These are phyloP conservation scores for Sorex araneus DNA, from an alignment of 2,113 vertebrate genomes.

Conservation along the genomic window DNA sequence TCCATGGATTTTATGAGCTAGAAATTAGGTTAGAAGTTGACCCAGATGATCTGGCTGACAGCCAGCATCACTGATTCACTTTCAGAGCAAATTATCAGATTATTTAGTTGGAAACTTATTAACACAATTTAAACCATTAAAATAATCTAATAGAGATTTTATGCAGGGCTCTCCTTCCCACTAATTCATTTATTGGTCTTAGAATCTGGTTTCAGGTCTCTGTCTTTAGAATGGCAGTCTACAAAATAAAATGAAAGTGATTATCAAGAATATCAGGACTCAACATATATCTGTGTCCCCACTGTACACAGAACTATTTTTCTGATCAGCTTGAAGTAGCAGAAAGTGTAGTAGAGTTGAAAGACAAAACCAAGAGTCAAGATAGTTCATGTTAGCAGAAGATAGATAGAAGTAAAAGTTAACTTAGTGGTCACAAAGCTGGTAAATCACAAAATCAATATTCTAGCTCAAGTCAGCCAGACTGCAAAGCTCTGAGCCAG, in stretches of 20 bases:
- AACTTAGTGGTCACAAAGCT: neutral
- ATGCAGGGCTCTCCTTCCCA: neutral
- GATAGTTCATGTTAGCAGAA: neutral
- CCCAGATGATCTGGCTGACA: neutral
- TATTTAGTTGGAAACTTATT: conserved; percentile 42
- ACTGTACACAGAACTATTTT: neutral
- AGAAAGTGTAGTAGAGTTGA: neutral
- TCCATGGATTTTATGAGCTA: neutral
- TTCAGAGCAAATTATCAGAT: conserved; percentile 60
- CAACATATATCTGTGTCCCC: neutral
- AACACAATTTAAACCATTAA: conserved; percentile 58
- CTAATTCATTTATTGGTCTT: conserved; percentile 1
- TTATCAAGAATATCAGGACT: neutral
- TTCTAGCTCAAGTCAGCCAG: neutral
- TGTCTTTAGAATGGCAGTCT: neutral
- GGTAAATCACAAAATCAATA: neutral
- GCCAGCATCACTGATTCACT: conserved; percentile 21
- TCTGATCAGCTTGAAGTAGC: neutral
- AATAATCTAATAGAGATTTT: conserved; percentile 36
- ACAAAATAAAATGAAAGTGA: neutral
- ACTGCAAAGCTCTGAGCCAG: neutral
- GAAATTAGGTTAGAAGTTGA: neutral
- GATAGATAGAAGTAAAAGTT: neutral
- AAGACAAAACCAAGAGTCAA: neutral
- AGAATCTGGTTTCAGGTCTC: neutral